Conservation (phyloP, 2,888 invertebrate genomes). For the Conops quadrifasciatus region DNA sequence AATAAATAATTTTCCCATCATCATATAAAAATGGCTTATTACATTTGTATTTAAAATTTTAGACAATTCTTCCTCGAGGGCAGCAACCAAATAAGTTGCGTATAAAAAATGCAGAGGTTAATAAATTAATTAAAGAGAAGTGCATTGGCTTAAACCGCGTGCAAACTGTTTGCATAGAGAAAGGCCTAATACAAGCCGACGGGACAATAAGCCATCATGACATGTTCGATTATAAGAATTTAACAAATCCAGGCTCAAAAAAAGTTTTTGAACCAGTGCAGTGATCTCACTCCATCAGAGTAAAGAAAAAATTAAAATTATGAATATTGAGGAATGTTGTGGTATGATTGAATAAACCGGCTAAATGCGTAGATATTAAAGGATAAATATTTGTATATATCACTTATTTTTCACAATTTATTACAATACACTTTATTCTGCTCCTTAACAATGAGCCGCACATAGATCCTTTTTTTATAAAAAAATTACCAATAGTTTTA, state of each 20-base stretch:
- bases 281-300: slow-evolving; percentile 78
- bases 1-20: background rate
- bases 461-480: too few species aligned
- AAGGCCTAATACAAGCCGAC: slow-evolving; percentile 79
- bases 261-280: slow-evolving; percentile 88
- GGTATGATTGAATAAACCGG: background rate
- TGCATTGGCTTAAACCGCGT: slow-evolving; percentile 73
- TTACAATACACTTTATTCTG: too few species aligned
- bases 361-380: background rate
- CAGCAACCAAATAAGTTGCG: slow-evolving; percentile 84
- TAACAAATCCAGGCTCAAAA: slow-evolving; percentile 85
- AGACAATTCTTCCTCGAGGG: slow-evolving; percentile 69
- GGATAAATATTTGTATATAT: too few species aligned
- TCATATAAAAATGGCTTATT: too few species aligned
- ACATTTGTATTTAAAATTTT: background rate
- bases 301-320: too few species aligned
- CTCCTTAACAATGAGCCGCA: too few species aligned
- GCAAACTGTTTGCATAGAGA: slow-evolving; percentile 81
- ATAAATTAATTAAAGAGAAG: slow-evolving; percentile 75
- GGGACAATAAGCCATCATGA: slow-evolving; percentile 87
- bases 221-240: slow-evolving; percentile 90
- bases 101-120: slow-evolving; percentile 79
- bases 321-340: too few species aligned
- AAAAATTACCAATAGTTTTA: background rate
- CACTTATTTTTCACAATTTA: too few species aligned